phyloP scores from a whole-genome alignment of 2,797 vertebrate genomes.

The Taenioides sp. region DNA sequence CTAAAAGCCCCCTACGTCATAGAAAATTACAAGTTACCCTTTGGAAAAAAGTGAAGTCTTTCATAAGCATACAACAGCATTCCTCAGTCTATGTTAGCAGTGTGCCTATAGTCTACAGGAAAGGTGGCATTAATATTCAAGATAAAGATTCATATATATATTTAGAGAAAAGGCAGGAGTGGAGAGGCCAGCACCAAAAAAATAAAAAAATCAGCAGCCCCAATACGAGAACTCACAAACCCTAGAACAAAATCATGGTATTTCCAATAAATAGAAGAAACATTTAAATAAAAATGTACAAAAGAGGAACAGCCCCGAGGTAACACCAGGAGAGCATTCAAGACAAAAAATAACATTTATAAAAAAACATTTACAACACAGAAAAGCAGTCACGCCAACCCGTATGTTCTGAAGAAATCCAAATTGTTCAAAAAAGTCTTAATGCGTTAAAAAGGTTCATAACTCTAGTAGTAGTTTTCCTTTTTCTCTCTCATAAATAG shows the following conservation, averaged over 20 bases:
- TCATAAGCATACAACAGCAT: conserved; percentile 70
- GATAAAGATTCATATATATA: conserved; percentile 78
- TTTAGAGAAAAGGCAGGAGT: conserved; percentile 57
- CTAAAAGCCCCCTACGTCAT: conserved; percentile 71
- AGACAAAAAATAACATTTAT: conserved; percentile 51
- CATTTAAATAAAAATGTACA: conserved; percentile 75
- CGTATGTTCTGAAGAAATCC: conserved; percentile 85
- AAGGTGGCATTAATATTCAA: conserved; percentile 76
- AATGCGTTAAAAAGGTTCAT: conserved; percentile 88
- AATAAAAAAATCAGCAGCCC: conserved; percentile 43
- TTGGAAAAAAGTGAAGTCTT: conserved; percentile 58
- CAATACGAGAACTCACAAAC: conserved; percentile 38
- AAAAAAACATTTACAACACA: conserved; percentile 75
- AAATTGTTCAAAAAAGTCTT: conserved; percentile 77
- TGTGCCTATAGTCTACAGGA: conserved; percentile 76
- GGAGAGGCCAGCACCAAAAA: conserved; percentile 67
- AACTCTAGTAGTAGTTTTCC: conserved; percentile 84
- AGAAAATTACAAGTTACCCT: conserved; percentile 65
- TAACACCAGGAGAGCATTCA: conserved; percentile 53
- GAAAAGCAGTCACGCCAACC: conserved; percentile 77
- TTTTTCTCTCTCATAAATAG: conserved; percentile 84
- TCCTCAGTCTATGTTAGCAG: conserved; percentile 74
- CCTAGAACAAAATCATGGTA: conserved; percentile 61
- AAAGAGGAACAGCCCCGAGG: conserved; percentile 57
- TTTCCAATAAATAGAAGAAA: conserved; percentile 84